Evolutionary conservation across 2,113 vertebrate species (phyloP).

Genomic region (Seriola dumerili): DNA sequence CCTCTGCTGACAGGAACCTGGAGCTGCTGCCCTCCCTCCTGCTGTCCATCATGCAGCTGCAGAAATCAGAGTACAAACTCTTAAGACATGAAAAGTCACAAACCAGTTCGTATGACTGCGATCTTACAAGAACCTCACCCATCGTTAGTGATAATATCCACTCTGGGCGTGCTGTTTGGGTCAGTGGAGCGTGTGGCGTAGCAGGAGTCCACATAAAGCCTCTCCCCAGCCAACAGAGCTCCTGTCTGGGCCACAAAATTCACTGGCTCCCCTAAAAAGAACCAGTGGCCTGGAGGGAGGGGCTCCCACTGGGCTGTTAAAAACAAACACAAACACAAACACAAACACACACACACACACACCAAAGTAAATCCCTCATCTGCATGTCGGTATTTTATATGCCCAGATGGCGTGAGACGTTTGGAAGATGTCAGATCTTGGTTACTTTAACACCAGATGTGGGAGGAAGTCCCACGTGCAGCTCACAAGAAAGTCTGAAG

Average conservation of each 20-base stretch:
- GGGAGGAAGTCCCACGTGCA: too few species aligned
- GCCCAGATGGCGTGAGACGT: too few species aligned
- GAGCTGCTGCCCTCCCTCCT: conserved; percentile 68
- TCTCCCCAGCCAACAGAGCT: conserved; percentile 49
- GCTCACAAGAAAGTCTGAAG: too few species aligned
- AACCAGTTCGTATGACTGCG: background rate
- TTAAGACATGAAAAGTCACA: background rate
- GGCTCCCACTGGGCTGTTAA: conserved; percentile 68
- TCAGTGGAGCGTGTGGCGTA: conserved; percentile 63
- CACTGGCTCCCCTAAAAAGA: conserved; percentile 70
- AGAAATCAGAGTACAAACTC: background rate
- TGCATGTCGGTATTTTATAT: too few species aligned
- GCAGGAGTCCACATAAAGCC: conserved; percentile 72
- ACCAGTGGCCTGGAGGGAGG: conserved; percentile 40
- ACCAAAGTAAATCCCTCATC: background rate
- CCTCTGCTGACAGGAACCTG: conserved; percentile 43
- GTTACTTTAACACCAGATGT: too few species aligned
- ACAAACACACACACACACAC: background rate
- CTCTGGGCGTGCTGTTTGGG: conserved; percentile 37
- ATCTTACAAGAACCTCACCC: conserved; percentile 42
- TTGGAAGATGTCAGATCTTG: too few species aligned
- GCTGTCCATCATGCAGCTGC: conserved; percentile 82
- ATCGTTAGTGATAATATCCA: conserved; percentile 68
- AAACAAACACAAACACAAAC: background rate
- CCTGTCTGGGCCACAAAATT: conserved; percentile 67